Conservation (phyloP, 2,888 invertebrate genomes). For the Thereva unica region DNA sequence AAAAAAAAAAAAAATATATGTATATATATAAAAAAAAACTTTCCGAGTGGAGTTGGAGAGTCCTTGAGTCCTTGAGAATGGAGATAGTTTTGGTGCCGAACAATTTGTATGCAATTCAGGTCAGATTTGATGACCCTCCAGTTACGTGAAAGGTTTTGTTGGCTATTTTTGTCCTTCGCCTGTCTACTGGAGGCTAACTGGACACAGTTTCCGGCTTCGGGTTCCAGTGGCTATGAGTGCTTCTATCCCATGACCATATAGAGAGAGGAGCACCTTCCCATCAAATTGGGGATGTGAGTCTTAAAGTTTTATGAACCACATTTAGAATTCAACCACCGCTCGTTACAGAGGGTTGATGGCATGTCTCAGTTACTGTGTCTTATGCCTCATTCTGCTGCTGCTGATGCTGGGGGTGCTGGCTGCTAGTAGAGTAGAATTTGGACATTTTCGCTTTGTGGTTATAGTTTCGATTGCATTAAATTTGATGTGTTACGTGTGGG, state of each 20-base stretch:
- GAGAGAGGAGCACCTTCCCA: slow-evolving; percentile 23
- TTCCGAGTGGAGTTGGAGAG: too few species aligned
- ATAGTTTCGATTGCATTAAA: slow-evolving; percentile 29
- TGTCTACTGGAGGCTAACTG: slow-evolving; percentile 11
- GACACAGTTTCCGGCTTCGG: slow-evolving; percentile 21
- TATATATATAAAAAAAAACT: not conserved
- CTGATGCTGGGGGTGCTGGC: not conserved
- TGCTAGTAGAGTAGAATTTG: too few species aligned
- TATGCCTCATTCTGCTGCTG: slow-evolving; percentile 7
- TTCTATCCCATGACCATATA: too few species aligned
- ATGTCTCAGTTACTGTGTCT: not conserved
- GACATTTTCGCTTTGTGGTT: slow-evolving; percentile 5
- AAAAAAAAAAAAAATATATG: not conserved
- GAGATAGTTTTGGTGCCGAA: slow-evolving; percentile 9
- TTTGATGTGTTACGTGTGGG: slow-evolving; percentile 21
- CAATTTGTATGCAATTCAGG: slow-evolving; percentile 40
- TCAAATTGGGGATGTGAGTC: slow-evolving; percentile 24
- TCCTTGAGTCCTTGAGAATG: not conserved
- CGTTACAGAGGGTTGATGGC: slow-evolving; percentile 13
- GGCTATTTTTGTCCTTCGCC: slow-evolving; percentile 32
- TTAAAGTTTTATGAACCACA: slow-evolving; percentile 24
- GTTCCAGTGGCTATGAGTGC: slow-evolving; percentile 11
- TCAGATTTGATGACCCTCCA: slow-evolving; percentile 38
- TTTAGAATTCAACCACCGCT: slow-evolving; percentile 20
- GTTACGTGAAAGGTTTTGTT: slow-evolving; percentile 38